These are phyloP conservation scores for Mythimna impura DNA, from an alignment of 2,888 invertebrate genomes.

Conservation along the genomic window DNA sequence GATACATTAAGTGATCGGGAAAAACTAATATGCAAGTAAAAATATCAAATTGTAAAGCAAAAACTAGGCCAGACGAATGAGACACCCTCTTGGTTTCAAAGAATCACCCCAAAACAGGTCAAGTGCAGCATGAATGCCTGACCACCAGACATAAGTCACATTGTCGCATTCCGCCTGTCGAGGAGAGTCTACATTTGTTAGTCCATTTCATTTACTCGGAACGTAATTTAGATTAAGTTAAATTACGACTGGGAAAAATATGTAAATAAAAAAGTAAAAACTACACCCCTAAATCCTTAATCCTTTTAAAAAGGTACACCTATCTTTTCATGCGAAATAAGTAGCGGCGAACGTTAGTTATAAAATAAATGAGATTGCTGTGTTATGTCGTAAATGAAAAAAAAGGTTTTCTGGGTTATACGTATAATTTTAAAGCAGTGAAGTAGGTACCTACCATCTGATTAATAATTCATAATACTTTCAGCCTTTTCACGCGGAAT, in stretches of 20 bases:
- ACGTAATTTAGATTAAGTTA: conserved; percentile 33
- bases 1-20: too few relatives aligned
- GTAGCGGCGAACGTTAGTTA: conserved; percentile 33
- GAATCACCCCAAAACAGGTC: too few relatives aligned
- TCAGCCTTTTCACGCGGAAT: conserved; percentile 13
- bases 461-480: conserved; percentile 34
- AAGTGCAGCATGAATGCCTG: too few relatives aligned
- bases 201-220: not conserved
- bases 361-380: conserved; percentile 36
- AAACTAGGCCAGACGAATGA: too few relatives aligned
- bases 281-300: too few relatives aligned
- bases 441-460: conserved; percentile 9
- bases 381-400: conserved; percentile 29
- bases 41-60: too few relatives aligned
- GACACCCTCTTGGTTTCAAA: too few relatives aligned
- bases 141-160: not conserved
- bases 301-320: conserved; percentile 10
- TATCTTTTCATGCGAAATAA: conserved; percentile 43
- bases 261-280: conserved; percentile 30
- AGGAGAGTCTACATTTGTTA: not conserved
- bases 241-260: conserved; percentile 28
- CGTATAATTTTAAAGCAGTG: conserved; percentile 20
- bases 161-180: too few relatives aligned
- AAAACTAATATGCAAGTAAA: too few relatives aligned
- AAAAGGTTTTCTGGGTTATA: conserved; percentile 6